Evolutionary conservation across 1,140 invertebrate genomes (phyloP).

Genomic region (Heterodera carotae): DNA sequence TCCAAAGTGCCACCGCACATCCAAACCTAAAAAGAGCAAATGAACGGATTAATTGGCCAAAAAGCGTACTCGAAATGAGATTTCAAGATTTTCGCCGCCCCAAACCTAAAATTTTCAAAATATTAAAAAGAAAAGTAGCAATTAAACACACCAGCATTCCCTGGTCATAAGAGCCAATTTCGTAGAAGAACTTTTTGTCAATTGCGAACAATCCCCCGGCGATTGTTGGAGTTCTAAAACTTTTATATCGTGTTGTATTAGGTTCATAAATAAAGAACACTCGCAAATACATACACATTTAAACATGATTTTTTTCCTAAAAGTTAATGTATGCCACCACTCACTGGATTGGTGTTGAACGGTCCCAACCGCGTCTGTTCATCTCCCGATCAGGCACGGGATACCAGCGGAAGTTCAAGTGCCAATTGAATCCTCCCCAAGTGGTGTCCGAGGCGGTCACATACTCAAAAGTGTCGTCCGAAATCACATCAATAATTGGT

Average conservation of each 20-base stretch:
- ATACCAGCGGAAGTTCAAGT: conserved; percentile 89
- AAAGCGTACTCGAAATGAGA: conserved; percentile 67
- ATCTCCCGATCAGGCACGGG: conserved; percentile 57
- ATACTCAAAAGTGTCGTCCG: conserved; percentile 92
- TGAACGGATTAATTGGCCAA: background rate
- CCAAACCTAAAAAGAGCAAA: conserved; percentile 72
- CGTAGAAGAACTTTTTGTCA: conserved; percentile 53
- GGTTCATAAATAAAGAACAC: no score
- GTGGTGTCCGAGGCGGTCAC: conserved; percentile 85
- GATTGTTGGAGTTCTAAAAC: conserved; percentile 52
- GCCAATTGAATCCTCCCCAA: conserved; percentile 89
- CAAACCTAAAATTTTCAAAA: conserved; percentile 70
- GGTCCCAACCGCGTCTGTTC: conserved; percentile 50
- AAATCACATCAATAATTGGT: conserved; percentile 91
- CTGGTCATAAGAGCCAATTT: conserved; percentile 81
- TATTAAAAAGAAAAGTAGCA: background rate
- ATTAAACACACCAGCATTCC: conserved; percentile 80
- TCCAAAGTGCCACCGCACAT: conserved; percentile 91
- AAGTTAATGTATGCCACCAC: background rate
- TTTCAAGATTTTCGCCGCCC: conserved; percentile 77
- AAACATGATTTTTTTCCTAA: no score
- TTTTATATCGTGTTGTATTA: no score
- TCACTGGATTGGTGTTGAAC: conserved; percentile 52
- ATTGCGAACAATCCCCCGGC: conserved; percentile 56
- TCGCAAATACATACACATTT: no score